Percentiles rank a stretch among this genome's conserved stretches.
These are phyloP conservation scores for Bombus haemorrhoidalis DNA, from an alignment of 1,140 invertebrate genomes.

Conservation along the genomic window DNA sequence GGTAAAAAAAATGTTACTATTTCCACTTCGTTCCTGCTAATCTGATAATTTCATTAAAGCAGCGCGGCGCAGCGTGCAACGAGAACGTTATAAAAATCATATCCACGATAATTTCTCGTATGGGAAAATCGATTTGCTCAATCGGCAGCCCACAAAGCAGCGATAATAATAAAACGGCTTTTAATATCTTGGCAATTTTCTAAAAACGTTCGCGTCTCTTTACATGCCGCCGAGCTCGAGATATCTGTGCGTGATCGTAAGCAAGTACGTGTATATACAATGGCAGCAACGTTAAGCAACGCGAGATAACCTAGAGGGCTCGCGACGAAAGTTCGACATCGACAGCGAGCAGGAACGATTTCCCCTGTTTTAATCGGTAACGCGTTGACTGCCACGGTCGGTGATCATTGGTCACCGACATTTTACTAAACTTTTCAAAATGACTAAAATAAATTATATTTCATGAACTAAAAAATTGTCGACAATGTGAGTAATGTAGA, in stretches of 20 bases:
- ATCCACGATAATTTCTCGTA: constrained; percentile 28
- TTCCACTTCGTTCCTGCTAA: neutral
- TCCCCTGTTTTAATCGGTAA: too few species aligned
- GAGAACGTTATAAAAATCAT: constrained; percentile 45
- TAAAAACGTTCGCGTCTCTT: constrained; percentile 32
- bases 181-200: constrained; percentile 52
- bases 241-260: constrained; percentile 13
- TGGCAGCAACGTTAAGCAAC: constrained; percentile 8
- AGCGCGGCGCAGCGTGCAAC: neutral
- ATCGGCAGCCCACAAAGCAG: constrained; percentile 42
- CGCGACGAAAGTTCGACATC: constrained; percentile 1
- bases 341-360: too few species aligned
- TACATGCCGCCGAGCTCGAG: constrained; percentile 21
- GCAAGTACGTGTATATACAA: neutral
- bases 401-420: too few species aligned
- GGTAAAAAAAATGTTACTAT: neutral
- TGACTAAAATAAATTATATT: too few species aligned
- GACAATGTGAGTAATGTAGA: too few species aligned
- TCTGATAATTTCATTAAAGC: neutral
- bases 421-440: too few species aligned
- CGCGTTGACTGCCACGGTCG: too few species aligned
- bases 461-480: too few species aligned
- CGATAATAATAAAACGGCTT: constrained; percentile 54
- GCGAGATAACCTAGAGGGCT: constrained; percentile 24
- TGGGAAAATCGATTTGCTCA: constrained; percentile 39